Conservation (phyloP, 2,888 invertebrate genomes). For the Drepana falcataria region DNA sequence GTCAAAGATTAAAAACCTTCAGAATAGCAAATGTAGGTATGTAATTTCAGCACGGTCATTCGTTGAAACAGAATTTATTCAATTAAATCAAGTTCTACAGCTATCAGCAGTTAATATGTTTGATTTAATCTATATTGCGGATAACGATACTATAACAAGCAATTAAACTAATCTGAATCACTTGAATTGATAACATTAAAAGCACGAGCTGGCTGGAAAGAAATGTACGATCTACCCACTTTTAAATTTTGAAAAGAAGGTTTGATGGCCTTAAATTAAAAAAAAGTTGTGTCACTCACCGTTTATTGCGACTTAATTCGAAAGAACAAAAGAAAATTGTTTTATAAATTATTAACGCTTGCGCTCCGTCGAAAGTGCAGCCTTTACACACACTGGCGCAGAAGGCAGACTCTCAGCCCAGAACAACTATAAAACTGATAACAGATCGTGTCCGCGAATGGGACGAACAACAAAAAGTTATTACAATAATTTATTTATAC, state of each 20-base stretch:
- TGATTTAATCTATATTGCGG: background rate
- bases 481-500: constrained; percentile 34
- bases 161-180: background rate
- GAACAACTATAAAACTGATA: constrained; percentile 49
- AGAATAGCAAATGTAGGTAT: background rate
- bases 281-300: constrained; percentile 34
- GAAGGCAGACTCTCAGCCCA: constrained; percentile 58
- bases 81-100: background rate
- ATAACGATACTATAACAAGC: background rate
- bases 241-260: background rate
- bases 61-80: constrained; percentile 1
- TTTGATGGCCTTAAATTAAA: background rate
- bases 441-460: constrained; percentile 31
- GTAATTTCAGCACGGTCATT: constrained; percentile 6
- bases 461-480: constrained; percentile 24
- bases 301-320: constrained; percentile 23
- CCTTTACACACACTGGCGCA: constrained; percentile 61
- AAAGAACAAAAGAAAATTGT: background rate
- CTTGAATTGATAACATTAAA: background rate
- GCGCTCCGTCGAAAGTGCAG: constrained; percentile 57
- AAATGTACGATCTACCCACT: background rate
- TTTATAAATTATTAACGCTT: background rate
- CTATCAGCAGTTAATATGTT: background rate
- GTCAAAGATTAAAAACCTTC: no score
- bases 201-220: background rate